Conservation (phyloP, 1,140 invertebrate genomes). For the Mylabris phalerata region DNA sequence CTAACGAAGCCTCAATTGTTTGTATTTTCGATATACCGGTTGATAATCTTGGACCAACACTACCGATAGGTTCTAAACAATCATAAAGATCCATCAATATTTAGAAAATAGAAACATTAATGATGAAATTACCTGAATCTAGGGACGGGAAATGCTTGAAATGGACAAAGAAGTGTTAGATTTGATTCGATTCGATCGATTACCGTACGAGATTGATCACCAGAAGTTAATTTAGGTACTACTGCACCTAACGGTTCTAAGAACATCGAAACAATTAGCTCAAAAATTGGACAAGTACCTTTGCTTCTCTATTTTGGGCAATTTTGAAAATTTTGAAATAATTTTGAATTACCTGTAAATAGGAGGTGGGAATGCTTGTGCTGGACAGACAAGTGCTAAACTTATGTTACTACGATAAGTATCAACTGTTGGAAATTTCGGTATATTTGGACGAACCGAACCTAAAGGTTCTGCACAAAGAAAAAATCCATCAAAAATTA, state of each 20-base stretch:
- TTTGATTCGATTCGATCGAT: constrained; percentile 46
- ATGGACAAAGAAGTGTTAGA: constrained; percentile 58
- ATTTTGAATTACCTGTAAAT: constrained; percentile 52
- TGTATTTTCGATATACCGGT: constrained; percentile 43
- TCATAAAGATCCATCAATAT: constrained; percentile 11
- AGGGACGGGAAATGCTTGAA: constrained; percentile 56
- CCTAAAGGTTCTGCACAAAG: constrained; percentile 50
- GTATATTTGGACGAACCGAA: constrained; percentile 55
- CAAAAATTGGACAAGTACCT: constrained; percentile 11
- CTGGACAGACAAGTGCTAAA: constrained; percentile 50
- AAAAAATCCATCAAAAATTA: constrained; percentile 24
- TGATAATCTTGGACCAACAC: constrained; percentile 59
- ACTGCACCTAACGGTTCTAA: constrained; percentile 71
- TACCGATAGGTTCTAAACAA: constrained; percentile 60
- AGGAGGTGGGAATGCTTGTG: constrained; percentile 61
- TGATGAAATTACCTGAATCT: constrained; percentile 46
- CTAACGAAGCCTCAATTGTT: constrained; percentile 25
- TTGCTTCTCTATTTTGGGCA: constrained; percentile 18
- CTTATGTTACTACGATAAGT: constrained; percentile 47
- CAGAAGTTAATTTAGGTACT: constrained; percentile 66
- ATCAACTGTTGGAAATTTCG: constrained; percentile 61
- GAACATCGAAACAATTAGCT: constrained; percentile 5
- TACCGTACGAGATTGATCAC: constrained; percentile 57
- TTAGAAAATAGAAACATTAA: constrained; percentile 17
- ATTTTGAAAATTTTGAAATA: neutral